Conservation (phyloP, 2,113 vertebrate species). For the Coturnix japonica region DNA sequence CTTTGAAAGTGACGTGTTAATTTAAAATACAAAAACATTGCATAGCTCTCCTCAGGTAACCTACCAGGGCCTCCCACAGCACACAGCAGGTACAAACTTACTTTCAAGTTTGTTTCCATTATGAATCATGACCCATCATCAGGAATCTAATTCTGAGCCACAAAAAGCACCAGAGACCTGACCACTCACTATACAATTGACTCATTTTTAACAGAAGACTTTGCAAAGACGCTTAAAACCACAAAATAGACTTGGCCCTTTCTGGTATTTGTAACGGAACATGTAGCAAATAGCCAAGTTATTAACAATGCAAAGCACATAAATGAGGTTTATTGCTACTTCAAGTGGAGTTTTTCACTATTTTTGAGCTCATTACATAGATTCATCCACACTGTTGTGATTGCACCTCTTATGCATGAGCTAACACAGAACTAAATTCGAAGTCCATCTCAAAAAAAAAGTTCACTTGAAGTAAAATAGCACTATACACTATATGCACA, state of each 20-base stretch:
- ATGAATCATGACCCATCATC: background rate
- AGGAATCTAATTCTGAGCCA: background rate
- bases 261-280: background rate
- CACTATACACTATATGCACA: background rate
- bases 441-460: background rate
- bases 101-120: background rate
- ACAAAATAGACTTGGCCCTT: background rate
- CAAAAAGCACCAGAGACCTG: background rate
- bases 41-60: constrained; percentile 1
- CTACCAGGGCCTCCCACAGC: background rate
- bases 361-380: background rate
- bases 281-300: background rate
- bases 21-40: background rate
- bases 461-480: background rate
- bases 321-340: background rate
- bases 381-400: background rate
- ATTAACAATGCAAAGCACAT: background rate
- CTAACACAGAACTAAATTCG: background rate
- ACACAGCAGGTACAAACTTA: background rate
- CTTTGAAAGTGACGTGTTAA: background rate
- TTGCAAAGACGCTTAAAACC: background rate
- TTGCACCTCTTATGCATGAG: background rate
- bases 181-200: background rate
- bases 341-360: background rate
- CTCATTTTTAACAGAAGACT: background rate